phyloP scores from a whole-genome alignment of 2,113 vertebrate genomes.

The Nasalis larvatus region DNA sequence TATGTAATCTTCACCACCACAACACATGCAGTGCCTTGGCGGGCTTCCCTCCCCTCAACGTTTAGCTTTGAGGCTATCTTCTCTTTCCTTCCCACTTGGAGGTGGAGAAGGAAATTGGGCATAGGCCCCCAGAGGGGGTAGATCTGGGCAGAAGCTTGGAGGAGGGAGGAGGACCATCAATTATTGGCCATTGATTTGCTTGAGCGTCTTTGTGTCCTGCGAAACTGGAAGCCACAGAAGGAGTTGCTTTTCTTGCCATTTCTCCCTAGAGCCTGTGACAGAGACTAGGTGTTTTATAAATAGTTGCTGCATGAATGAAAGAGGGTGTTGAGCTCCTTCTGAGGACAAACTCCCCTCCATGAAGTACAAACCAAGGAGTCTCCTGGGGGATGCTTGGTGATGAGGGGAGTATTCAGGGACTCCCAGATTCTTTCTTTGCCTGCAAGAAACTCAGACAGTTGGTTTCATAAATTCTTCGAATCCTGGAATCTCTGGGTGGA shows the following conservation, averaged over 20 bases:
- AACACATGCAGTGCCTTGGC: not conserved
- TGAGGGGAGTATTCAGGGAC: not conserved
- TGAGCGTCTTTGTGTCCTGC: not conserved
- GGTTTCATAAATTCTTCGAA: conserved; percentile 54
- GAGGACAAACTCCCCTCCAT: not conserved
- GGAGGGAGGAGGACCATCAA: not conserved
- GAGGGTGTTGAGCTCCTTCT: not conserved
- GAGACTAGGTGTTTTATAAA: not conserved
- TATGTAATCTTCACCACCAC: not conserved
- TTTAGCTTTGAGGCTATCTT: not conserved
- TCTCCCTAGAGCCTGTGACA: not conserved
- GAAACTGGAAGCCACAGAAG: not conserved
- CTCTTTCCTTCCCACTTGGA: not conserved
- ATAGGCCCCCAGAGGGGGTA: not conserved
- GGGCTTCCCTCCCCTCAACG: not conserved
- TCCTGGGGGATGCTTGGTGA: not conserved
- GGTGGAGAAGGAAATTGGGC: not conserved
- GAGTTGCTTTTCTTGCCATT: not conserved
- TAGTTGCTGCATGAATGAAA: not conserved
- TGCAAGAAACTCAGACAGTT: conserved; percentile 50
- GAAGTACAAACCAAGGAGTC: not conserved
- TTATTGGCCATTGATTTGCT: not conserved
- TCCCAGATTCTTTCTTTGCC: conserved; percentile 26
- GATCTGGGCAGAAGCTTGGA: conserved; percentile 4
- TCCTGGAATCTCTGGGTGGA: conserved; percentile 64